Evolutionary conservation across 2,888 invertebrate species (phyloP), one percentile per base, ranked within the genome.

Genomic region (Leptinotarsa haldemani): DNA sequence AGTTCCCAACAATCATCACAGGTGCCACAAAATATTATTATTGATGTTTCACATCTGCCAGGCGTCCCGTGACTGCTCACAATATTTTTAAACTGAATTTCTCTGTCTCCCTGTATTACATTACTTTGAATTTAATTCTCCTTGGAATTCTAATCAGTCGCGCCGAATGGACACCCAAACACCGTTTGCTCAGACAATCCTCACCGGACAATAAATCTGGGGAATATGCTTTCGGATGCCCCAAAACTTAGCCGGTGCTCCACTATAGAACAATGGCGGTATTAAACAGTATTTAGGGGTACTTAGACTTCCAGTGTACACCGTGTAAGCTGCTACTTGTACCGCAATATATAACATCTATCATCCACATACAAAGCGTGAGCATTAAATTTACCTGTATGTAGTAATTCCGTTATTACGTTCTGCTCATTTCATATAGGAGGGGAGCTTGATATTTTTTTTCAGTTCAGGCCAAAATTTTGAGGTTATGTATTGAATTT

Each of bases 311-410:
- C 18, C 30, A 30, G 25, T 40, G 61, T 61, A 61, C 40, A 40
- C 30, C 13, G 2, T 25, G 9, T 30, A 61, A 61, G 61, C 61
- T 40, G 30, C 61, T 61, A 16, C 30, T n/a, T 40, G 30, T 16
- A 61, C 68, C 56, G 56, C 46, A 68, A 68, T 68, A 68, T 68
- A 68, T 68, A 46, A 68, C 68, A 58, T 68, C 58, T 47, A 47
- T 68, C 68, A 68, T 40, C 68, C 56, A 7, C 20, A 20, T 20
- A 40, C 40, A 68, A 56, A 68, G 68, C 40, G 40, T 16, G 16
- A 12, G 61, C 30, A 30, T 61, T 61, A 61, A 2, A 1, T 13
- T 61, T 40, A 61, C 61, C 61, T 61, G 61, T n/a, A 40, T 40
- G 25, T 12, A 9, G 56, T 18, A 22, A 56, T 56, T 56, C 56